Base-by-base conservation (phyloP, 2,888 invertebrate genomes). In the Graphium colonna region DNA sequence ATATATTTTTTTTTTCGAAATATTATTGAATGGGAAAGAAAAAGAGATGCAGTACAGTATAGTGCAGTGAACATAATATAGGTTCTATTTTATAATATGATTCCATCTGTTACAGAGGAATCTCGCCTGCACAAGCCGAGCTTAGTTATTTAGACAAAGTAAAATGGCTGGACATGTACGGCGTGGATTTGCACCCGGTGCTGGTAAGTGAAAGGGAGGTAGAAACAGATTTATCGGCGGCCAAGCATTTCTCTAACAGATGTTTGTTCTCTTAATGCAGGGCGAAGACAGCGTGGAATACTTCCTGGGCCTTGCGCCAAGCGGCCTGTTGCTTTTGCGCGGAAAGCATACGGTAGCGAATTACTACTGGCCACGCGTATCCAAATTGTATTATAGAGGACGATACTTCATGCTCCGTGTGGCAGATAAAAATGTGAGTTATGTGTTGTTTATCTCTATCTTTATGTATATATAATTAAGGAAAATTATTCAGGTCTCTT, bases 111-210 rank as follows among this genome's bases (percentile, higher is more conserved):
- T 79, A 59, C 91, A 96, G 96, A 62, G 97, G 97, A 60, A 94
- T 95, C 81, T 93, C 96, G 66, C 98, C 98, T 56, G 95, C 97
- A 51, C 94, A 96, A 65, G 98, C 98, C 31, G 98, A 98, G 89
- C 91, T 97, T 70, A 96, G 95, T 90, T 98, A 96, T 89, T 92
- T 98, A 82, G 98, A 98, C 86, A 97, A 98, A 92, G 97, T 97
- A 68, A 98, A 98, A 92, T 98, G 98, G 98, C 92, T 98, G 72
- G 98, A 98, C 82, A 97, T 98, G 96, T 98, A 98, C 77, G 98
- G 98, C 47, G 98, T 98, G 45, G 98, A 98, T 90, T 92, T 98
- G 67, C 98, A 98, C 90, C 97, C 97, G 48, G 98, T 98, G 58
- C 87, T 97, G 93, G 97, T 97, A 90, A 92, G 93, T 89, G 67